These are phyloP conservation scores for Hetaerina americana DNA, from an alignment of 1,140 invertebrate genomes.

Conservation along the genomic window DNA sequence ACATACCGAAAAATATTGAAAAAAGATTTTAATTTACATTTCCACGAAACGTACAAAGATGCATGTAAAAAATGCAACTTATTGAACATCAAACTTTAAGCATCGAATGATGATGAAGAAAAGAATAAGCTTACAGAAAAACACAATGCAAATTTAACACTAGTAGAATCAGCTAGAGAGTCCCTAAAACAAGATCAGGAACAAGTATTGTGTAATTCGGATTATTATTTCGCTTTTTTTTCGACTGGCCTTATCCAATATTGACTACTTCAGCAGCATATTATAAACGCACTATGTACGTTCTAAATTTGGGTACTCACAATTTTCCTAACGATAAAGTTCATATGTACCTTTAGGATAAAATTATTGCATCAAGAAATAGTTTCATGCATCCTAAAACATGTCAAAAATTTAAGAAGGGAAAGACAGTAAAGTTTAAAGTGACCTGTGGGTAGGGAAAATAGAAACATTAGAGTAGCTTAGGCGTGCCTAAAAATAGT, in stretches of 20 bases:
- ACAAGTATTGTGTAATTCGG: not conserved
- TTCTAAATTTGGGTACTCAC: conserved; percentile 9
- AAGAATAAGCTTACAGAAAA: not conserved
- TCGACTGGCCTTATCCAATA: not conserved
- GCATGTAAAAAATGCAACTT: too few species aligned
- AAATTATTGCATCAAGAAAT: conserved; percentile 20
- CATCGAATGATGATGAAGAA: not conserved
- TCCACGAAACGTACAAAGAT: too few species aligned
- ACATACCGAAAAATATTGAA: too few species aligned
- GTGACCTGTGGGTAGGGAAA: conserved; percentile 15
- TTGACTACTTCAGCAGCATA: not conserved
- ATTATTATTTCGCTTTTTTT: not conserved
- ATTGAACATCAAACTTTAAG: not conserved
- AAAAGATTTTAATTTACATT: too few species aligned
- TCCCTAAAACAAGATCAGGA: not conserved
- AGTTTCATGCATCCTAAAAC: conserved; percentile 17
- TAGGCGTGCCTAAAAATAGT: conserved; percentile 16
- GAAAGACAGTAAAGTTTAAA: conserved; percentile 14
- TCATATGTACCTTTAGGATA: conserved; percentile 20
- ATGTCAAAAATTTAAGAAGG: conserved; percentile 14
- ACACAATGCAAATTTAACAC: not conserved
- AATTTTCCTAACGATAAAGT: conserved; percentile 10
- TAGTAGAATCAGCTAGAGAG: not conserved
- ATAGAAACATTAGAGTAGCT: conserved; percentile 14
- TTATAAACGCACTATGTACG: conserved; percentile 5